Evolutionary conservation across 2,888 invertebrate species (phyloP), one percentile per base, ranked within the genome.

Genomic region (Adelognathus sp.): DNA sequence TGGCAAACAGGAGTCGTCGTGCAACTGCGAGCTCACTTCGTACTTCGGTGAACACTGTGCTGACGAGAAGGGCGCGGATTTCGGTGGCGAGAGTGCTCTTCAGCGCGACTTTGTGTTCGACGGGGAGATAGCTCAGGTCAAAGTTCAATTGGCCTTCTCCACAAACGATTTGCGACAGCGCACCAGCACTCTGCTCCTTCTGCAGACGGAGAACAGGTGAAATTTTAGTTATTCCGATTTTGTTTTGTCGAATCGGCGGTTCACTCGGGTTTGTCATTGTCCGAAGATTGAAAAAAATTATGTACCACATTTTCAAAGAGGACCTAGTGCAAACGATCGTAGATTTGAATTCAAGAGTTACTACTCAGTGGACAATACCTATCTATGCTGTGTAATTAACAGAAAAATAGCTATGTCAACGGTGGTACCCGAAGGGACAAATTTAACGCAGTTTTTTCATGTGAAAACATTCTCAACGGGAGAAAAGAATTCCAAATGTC

Each of bases 41-140:
- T 98, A 97, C 89, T 96, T 96, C 83, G 98, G 98, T 11, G 97
- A 97, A 85, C 95, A 95, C 86, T 98, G 98, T 87, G 95, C 95
- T 83, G 97, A 97, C 83, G 93, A 98, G 89, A 97, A 97, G 88
- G 98, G 97, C 0, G 97, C 97, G 0, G 96, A 96, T 86, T 98
- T 98, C 84, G 96, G 96, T 83, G 97, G 97, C 0, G 96, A 97
- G 88, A 97, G 97, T 16, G 95, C 96, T 78, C 91, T 98, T 41
- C 96, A 96, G 87, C 93, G 97, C 58, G 96, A 96, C 86, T 97
- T 96, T 89, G 93, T 95, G 3, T 90, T 96, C 7, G 93, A 94
- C 76, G 95, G 95, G 3, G 94, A 95, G 64, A 95, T 97, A 1
- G 93, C 86, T 78, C 94, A 96, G 92, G 95, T 98, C 0, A 97